Conservation (phyloP, 1,140 invertebrate genomes). For the Euschistus heros region DNA sequence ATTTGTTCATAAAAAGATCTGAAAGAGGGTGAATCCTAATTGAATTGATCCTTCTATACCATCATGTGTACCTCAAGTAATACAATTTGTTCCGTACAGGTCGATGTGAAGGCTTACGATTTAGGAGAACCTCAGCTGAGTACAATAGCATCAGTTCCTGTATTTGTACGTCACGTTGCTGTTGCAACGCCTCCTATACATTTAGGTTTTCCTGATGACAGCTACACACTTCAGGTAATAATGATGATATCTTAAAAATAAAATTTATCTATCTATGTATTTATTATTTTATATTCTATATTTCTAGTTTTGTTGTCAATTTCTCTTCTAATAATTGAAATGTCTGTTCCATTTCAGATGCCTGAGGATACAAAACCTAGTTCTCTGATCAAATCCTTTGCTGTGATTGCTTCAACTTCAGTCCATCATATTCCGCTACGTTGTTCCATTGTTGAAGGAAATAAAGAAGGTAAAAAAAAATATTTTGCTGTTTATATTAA, state of each 20-base stretch:
- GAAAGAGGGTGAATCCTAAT: no score
- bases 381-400: conserved; percentile 55
- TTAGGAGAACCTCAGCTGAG: conserved; percentile 72
- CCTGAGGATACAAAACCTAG: conserved; percentile 61
- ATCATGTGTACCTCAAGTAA: no score
- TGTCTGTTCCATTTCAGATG: conserved; percentile 34
- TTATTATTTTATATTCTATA: no score
- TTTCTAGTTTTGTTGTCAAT: no score
- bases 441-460: conserved; percentile 61
- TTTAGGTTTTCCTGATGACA: conserved; percentile 68
- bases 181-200: conserved; percentile 54
- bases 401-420: conserved; percentile 36
- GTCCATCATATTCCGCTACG: conserved; percentile 44
- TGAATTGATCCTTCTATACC: no score
- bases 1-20: no score
- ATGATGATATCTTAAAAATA: no score
- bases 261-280: no score
- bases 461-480: conserved; percentile 43
- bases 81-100: conserved; percentile 44
- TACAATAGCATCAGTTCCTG: conserved; percentile 62
- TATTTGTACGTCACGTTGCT: conserved; percentile 71
- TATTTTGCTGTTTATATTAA: no score
- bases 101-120: conserved; percentile 78
- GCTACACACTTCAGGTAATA: conserved; percentile 50
- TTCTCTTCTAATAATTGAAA: no score